Percentiles rank a stretch among this genome's conserved stretches.
Evolutionary conservation across 2,113 vertebrate species (phyloP).

Genomic region (Bubo bubo): DNA sequence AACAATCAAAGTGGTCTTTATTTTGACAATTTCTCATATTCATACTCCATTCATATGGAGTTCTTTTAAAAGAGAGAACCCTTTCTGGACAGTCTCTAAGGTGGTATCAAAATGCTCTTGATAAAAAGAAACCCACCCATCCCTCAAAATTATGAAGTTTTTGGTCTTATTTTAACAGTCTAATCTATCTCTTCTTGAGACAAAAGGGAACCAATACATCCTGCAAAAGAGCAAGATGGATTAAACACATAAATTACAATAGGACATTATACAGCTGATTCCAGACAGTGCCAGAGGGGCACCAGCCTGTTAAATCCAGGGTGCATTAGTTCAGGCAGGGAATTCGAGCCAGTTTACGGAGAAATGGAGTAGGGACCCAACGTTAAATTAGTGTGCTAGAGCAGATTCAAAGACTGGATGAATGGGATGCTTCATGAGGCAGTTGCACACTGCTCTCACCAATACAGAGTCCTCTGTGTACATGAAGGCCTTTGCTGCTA

Average conservation of each 20-base stretch:
- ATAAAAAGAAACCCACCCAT: not conserved
- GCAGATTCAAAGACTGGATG: not conserved
- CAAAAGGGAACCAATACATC: not conserved
- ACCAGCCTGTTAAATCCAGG: not conserved
- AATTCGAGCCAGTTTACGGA: not conserved
- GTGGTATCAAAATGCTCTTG: not conserved
- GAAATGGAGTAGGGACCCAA: not conserved
- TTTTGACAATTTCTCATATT: not conserved
- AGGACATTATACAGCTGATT: not conserved
- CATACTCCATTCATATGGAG: not conserved
- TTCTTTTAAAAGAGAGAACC: not conserved
- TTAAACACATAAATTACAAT: not conserved
- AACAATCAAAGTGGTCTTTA: not conserved
- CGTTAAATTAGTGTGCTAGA: not conserved
- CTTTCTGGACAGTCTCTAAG: not conserved
- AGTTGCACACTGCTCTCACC: not conserved
- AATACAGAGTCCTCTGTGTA: not conserved
- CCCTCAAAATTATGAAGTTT: not conserved
- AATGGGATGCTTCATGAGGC: not conserved
- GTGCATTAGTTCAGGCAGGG: not conserved
- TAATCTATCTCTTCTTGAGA: not conserved
- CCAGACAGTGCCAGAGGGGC: not conserved
- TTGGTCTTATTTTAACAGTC: not conserved
- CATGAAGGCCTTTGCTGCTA: not conserved
- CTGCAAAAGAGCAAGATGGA: not conserved